Evolutionary conservation across 2,888 invertebrate species (phyloP), one percentile per base, ranked within the genome.

Genomic region (Subacronicta megacephala): DNA sequence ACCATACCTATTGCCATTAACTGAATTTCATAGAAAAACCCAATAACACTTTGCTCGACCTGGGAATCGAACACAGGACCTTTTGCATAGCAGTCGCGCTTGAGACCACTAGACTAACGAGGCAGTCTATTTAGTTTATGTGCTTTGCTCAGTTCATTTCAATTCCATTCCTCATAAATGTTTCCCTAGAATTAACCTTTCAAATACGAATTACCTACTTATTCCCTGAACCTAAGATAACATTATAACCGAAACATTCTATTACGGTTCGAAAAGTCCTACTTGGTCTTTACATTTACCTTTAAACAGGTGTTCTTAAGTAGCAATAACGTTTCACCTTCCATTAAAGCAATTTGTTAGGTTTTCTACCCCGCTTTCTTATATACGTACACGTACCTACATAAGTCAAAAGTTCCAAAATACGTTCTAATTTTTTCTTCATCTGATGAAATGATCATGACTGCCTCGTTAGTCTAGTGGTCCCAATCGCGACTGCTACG

Each of bases 301-400:
- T 45, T 56, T 42, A 58, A 63, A 17, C 73, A 75, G 72, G 73
- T 73, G 76, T 62, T 72, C 57, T 49, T 68, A 75, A 73, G 73
- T 72, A 64, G 57, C 72, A 41, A 68, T 73, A 72, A 72, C 53
- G 47, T 60, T 72, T 53, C 45, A 64, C 68, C 73, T 64, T 54
- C 62, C 64, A 62, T 68, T 72, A 72, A 75, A 73, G 72, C 60
- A 75, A 75, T 75, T 72, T 75, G 60, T 56, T 57, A 54, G 72
- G 50, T 56, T 68, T 62, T 72, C 59, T 64, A 62, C 46, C 63
- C 43, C 38, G 55, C 47, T 47, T 54, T 53, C 45, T 45, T 46
- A 23, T 7, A 23, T 23, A 7, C 2, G 7, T 23, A 59, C n/a
- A n/a, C 54, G 36, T 60, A 17, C 47, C 16, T 43, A n/a, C 40